Conservation (phyloP, 2,888 invertebrate genomes). For the Hydrotaea diabolus region DNA sequence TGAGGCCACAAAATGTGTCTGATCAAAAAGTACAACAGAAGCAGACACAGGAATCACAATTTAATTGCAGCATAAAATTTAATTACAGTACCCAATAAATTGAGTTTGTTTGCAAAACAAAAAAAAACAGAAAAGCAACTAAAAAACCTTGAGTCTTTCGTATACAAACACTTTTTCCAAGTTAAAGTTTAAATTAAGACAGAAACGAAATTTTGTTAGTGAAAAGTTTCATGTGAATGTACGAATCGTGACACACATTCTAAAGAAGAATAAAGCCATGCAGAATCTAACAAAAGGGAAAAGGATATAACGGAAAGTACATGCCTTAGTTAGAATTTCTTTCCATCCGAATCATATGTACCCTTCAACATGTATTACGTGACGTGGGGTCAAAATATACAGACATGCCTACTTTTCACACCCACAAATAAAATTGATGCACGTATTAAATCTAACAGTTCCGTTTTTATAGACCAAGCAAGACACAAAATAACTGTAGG, state of each 20-base stretch:
- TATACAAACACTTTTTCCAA: background rate
- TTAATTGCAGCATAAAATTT: slow-evolving; percentile 40
- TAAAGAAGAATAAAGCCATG: background rate
- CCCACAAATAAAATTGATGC: no score
- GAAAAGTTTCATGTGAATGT: slow-evolving; percentile 1
- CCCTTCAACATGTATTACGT: no score
- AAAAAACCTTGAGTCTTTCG: background rate
- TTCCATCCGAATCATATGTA: no score
- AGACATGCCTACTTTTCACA: no score
- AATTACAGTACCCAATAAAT: slow-evolving; percentile 32
- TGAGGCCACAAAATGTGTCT: slow-evolving; percentile 12
- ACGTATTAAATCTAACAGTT: no score
- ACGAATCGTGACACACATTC: background rate
- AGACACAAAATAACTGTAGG: no score
- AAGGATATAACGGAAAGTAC: no score
- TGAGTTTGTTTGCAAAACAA: slow-evolving; percentile 26
- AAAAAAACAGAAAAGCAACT: no score
- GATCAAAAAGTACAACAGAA: background rate
- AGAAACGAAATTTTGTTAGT: slow-evolving; percentile 8
- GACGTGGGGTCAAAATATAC: no score
- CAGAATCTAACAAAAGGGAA: background rate
- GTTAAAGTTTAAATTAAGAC: slow-evolving; percentile 18
- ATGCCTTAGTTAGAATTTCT: no score
- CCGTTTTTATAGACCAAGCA: no score
- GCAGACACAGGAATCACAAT: slow-evolving; percentile 28